Conservation (phyloP, 2,797 vertebrate species). For the Sebastes vulpes region DNA sequence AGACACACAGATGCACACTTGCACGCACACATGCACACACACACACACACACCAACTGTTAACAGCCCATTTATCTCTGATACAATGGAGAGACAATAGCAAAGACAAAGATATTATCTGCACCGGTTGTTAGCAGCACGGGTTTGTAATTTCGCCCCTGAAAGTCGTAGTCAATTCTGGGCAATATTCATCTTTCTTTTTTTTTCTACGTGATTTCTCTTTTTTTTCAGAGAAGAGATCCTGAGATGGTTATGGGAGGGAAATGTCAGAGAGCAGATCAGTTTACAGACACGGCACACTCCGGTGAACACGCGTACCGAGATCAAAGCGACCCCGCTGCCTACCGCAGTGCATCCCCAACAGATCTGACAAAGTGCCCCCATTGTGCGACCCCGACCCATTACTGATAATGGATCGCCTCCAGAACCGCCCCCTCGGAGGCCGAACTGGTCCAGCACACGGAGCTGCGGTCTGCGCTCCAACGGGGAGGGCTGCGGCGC, state of each 20-base stretch:
- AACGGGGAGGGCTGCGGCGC: slow-evolving; percentile 45
- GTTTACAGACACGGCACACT: slow-evolving; percentile 87
- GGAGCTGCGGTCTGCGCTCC: slow-evolving; percentile 41
- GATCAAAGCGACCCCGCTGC: slow-evolving; percentile 83
- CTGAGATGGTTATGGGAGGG: slow-evolving; percentile 68
- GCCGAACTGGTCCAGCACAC: slow-evolving; percentile 53
- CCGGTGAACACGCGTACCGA: slow-evolving; percentile 79
- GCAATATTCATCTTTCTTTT: slow-evolving; percentile 69
- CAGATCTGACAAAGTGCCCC: slow-evolving; percentile 78
- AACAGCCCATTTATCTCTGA: slow-evolving; percentile 68
- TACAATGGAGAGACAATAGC: slow-evolving; percentile 73
- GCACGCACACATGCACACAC: slow-evolving; percentile 64
- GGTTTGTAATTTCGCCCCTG: slow-evolving; percentile 43
- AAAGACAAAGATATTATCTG: slow-evolving; percentile 64
- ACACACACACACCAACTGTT: slow-evolving; percentile 66
- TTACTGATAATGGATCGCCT: slow-evolving; percentile 84
- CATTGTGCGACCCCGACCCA: slow-evolving; percentile 84
- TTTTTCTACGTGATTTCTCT: slow-evolving; percentile 16
- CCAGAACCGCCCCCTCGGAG: slow-evolving; percentile 67
- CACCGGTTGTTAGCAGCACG: slow-evolving; percentile 18
- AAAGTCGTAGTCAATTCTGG: slow-evolving; percentile 59
- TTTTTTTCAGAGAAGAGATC: slow-evolving; percentile 39
- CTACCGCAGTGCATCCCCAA: slow-evolving; percentile 83
- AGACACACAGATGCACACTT: slow-evolving; percentile 70
- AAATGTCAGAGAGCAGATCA: slow-evolving; percentile 79